Evolutionary conservation across 2,113 vertebrate genomes (phyloP).

Genomic region (Triplophysa rosa): DNA sequence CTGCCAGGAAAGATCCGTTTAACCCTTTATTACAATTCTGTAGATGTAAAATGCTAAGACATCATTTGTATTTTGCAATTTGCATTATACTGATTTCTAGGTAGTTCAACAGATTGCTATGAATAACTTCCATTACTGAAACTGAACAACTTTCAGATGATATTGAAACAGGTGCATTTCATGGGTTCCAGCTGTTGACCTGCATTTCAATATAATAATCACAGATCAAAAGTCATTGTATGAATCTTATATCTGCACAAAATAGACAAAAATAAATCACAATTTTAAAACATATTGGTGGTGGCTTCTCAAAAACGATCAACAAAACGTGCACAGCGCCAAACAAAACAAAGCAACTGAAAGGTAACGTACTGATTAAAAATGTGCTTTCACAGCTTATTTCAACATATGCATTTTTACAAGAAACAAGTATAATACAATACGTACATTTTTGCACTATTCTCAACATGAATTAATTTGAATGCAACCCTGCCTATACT

Average conservation of each 20-base stretch:
- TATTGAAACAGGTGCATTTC: no score
- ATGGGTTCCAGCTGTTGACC: not conserved
- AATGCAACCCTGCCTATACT: not conserved
- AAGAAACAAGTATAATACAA: not conserved
- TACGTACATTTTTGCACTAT: not conserved
- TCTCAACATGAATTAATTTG: not conserved
- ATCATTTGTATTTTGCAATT: no score
- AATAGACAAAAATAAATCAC: not conserved
- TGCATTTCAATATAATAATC: not conserved
- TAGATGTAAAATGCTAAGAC: no score
- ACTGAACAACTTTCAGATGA: no score
- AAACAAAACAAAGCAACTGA: not conserved
- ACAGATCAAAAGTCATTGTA: not conserved
- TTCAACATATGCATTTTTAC: not conserved
- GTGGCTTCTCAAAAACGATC: not conserved
- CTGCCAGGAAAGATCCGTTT: not conserved
- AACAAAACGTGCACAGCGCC: no score
- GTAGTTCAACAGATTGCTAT: no score
- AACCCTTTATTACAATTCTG: constrained; percentile 1
- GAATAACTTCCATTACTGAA: no score
- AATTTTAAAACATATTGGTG: not conserved
- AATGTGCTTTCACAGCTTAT: not conserved
- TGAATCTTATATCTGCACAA: not conserved
- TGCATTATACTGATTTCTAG: no score
- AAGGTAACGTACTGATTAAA: not conserved